Percentiles rank a stretch among this genome's conserved stretches.
phyloP scores from a whole-genome alignment of 2,888 invertebrate genomes.

The Dasysyrphus albostriatus region DNA sequence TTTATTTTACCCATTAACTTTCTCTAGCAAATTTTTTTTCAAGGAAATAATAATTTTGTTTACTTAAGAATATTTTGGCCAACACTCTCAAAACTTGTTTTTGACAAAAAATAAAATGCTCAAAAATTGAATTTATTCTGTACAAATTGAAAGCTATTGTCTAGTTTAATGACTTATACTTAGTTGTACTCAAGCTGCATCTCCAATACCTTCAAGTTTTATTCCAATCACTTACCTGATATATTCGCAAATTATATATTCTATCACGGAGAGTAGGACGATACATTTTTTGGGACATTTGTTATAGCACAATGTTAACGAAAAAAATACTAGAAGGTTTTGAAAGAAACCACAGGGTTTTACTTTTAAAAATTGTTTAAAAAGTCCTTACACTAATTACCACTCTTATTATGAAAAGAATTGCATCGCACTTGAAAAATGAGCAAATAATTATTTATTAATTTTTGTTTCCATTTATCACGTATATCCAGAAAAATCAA shows the following conservation, averaged over 20 bases:
- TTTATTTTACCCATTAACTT: no score
- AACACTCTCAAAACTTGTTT: no score
- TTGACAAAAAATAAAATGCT: no score
- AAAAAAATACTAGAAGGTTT: neutral
- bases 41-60: no score
- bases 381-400: neutral
- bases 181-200: no score
- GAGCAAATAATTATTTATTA: no score
- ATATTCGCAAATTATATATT: constrained; percentile 21
- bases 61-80: no score
- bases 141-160: no score
- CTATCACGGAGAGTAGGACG: constrained; percentile 37
- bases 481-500: neutral
- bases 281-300: neutral
- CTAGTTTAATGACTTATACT: no score
- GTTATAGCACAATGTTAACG: neutral
- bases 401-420: neutral
- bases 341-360: neutral
- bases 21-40: no score
- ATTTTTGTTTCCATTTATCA: neutral
- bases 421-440: neutral
- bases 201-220: no score
- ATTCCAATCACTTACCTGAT: constrained; percentile 39
- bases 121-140: no score
- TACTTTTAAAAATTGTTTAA: neutral